A percentile compares a stretch with the other conserved stretches of the same genome.
Evolutionary conservation across 2,113 vertebrate genomes (phyloP).

Genomic region (Myiagra hebetior): DNA sequence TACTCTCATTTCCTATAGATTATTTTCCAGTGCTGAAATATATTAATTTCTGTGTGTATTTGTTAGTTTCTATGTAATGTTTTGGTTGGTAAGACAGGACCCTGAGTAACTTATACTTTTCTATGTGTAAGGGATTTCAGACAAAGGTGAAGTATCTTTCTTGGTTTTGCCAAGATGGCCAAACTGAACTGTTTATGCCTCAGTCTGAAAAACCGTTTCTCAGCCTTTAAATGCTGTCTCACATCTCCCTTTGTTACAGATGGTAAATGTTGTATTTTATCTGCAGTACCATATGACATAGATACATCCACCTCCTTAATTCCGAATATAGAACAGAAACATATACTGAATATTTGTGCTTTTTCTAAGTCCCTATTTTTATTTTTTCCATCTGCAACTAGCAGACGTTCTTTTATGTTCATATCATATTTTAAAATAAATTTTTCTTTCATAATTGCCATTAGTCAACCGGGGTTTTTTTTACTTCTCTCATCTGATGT

Average conservation of each 20-base stretch:
- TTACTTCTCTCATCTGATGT: background rate
- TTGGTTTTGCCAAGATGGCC: background rate
- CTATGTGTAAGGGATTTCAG: background rate
- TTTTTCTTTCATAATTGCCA: background rate
- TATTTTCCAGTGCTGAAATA: background rate
- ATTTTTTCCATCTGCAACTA: constrained; percentile 13
- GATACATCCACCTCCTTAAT: background rate
- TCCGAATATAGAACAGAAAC: constrained; percentile 13
- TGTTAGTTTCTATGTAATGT: background rate
- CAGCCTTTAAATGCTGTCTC: background rate
- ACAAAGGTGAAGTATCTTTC: background rate
- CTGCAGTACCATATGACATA: background rate
- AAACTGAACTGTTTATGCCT: background rate
- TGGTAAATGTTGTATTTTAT: constrained; percentile 1
- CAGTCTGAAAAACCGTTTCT: background rate
- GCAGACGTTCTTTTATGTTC: background rate
- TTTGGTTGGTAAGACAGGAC: background rate
- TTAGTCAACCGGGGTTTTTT: background rate
- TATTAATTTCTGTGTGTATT: background rate
- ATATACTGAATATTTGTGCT: background rate
- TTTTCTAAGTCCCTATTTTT: background rate
- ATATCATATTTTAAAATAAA: background rate
- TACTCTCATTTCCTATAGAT: background rate
- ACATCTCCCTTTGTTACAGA: background rate
- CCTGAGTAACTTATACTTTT: background rate